Base-by-base conservation (phyloP, 2,113 vertebrate genomes). In the Nansenia antarctica region DNA sequence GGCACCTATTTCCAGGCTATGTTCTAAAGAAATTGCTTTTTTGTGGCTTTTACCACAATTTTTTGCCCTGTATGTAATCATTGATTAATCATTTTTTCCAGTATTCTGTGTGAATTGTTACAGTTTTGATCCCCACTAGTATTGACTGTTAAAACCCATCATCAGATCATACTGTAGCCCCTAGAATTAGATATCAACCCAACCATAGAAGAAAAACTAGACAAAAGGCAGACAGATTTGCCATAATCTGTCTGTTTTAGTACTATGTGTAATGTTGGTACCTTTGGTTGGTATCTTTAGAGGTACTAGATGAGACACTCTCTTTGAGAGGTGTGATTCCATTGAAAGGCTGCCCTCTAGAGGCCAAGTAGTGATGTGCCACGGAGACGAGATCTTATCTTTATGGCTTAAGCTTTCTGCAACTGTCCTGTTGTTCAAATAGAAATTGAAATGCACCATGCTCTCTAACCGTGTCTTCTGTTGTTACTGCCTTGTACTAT, bases 271-370 rank as follows among this genome's bases (percentile, higher is more conserved):
- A n/a, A 20, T 22, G 45, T 22, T 12, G 30, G 39, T 9, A 22
- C n/a, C n/a, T n/a, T n/a, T n/a, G n/a, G n/a, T n/a, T n/a, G n/a
- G 24, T 24, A 15, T 55, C 12, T 34, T 12, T 24, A 26, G 34
- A 12, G 29, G 26, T 14, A 26, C 27, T 57, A 12, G 9, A 57
- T 26, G 22, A 12, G n/a, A n/a, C n/a, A n/a, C n/a, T n/a, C n/a
- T n/a, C n/a, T n/a, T n/a, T 14, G 22, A 26, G 65, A 58, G 15
- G 18, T n/a, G 29, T 59, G 37, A 58, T 20, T 59, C 26, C 64
- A 32, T 66, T 58, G 65, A 55, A 24, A 59, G 34, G 26, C 53
- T 30, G 34, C 53, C 66, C 66, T 68, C 66, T 68, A 45, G 15
- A 59, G 66, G 66, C 9, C 12, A 58, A 68, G 37, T 58, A 12